These are phyloP conservation scores for Oxyura jamaicensis DNA, from an alignment of 2,113 vertebrate species.

Conservation along the genomic window DNA sequence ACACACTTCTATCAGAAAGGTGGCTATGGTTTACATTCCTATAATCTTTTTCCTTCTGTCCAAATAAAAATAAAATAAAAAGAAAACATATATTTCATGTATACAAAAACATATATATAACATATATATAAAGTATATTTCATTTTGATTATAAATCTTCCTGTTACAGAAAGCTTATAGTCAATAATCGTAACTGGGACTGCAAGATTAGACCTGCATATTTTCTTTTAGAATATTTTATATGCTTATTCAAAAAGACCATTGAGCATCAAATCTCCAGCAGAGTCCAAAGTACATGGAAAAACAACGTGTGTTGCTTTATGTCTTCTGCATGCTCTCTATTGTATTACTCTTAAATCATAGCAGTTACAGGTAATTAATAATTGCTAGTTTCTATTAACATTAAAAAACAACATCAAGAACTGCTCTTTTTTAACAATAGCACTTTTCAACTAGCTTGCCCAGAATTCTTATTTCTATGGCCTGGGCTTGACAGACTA, in stretches of 20 bases:
- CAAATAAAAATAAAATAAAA: neutral
- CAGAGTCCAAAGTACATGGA: neutral
- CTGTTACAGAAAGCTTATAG: neutral
- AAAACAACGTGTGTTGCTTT: neutral
- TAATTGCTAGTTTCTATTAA: slow-evolving; percentile 60
- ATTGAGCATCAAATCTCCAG: slow-evolving; percentile 5
- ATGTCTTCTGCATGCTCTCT: neutral
- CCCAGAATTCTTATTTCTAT: slow-evolving; percentile 66
- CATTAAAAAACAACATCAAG: slow-evolving; percentile 55
- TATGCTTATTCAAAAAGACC: neutral
- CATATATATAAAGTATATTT: neutral
- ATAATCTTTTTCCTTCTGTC: neutral
- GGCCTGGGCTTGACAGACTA: slow-evolving; percentile 71
- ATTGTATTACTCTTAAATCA: slow-evolving; percentile 46
- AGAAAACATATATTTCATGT: neutral
- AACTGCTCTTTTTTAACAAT: slow-evolving; percentile 61
- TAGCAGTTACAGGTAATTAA: slow-evolving; percentile 63
- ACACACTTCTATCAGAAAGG: neutral
- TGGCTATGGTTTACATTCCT: neutral
- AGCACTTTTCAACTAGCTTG: slow-evolving; percentile 61
- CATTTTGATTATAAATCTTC: neutral
- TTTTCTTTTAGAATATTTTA: slow-evolving; percentile 1
- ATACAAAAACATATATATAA: neutral
- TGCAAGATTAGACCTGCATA: neutral
- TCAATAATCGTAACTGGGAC: neutral